Percentiles rank a stretch among this genome's conserved stretches.
Conservation (phyloP, 1,140 invertebrate genomes). For the Leucophenga varia region DNA sequence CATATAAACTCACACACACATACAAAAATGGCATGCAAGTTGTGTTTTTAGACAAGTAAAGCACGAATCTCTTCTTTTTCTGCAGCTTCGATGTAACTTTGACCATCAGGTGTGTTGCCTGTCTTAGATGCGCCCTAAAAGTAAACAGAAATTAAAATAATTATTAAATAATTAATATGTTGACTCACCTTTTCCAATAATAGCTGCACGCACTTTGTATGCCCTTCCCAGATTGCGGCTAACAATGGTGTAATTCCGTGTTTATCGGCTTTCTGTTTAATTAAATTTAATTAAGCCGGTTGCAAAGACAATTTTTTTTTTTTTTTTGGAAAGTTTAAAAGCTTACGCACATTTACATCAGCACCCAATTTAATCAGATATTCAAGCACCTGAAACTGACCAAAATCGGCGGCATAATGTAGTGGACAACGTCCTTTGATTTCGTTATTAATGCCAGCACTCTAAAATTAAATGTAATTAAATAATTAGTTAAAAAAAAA, state of each 20-base stretch:
- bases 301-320: background rate
- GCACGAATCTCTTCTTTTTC: conserved; percentile 91
- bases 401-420: conserved; percentile 94
- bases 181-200: conserved; percentile 71
- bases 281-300: background rate
- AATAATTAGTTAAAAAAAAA: no score
- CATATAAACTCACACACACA: no score
- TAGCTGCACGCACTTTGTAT: conserved; percentile 86
- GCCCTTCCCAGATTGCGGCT: conserved; percentile 95
- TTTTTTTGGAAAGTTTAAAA: background rate
- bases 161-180: background rate
- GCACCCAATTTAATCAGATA: conserved; percentile 87
- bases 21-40: no score
- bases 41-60: conserved; percentile 59
- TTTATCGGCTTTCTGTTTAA: conserved; percentile 68
- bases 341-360: conserved; percentile 76
- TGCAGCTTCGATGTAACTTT: conserved; percentile 81
- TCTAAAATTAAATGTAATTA: conserved; percentile 52
- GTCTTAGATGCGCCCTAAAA: conserved; percentile 73
- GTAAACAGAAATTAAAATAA: background rate
- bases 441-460: conserved; percentile 76
- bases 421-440: conserved; percentile 84
- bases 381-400: conserved; percentile 85
- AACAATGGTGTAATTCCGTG: conserved; percentile 90
- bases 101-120: conserved; percentile 84